A percentile compares a stretch with the other conserved stretches of the same genome.
Conservation (phyloP, 2,113 vertebrate genomes). For the Athene cunicularia region DNA sequence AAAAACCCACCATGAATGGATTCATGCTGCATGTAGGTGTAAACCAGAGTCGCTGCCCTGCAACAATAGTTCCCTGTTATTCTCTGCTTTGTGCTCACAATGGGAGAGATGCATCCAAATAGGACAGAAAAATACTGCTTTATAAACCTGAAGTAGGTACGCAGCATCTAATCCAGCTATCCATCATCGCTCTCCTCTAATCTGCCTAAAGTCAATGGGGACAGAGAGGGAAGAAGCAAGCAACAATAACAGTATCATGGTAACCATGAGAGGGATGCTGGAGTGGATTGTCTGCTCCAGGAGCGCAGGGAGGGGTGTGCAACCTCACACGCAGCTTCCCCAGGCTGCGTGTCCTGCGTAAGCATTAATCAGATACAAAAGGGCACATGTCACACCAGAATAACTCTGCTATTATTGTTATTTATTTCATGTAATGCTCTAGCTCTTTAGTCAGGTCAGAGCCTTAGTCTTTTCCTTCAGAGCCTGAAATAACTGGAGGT, state of each 20-base stretch:
- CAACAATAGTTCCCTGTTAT: not conserved
- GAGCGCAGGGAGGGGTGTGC: not conserved
- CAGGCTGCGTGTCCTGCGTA: not conserved
- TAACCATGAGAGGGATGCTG: not conserved
- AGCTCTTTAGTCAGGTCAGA: not conserved
- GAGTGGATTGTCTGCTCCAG: not conserved
- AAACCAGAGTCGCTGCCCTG: not conserved
- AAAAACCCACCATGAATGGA: not conserved
- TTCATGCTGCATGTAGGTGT: not conserved
- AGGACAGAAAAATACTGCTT: slow-evolving; percentile 20
- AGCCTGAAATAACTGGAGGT: not conserved
- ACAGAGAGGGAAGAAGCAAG: slow-evolving; percentile 1
- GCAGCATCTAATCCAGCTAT: slow-evolving; percentile 31
- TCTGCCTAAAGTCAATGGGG: slow-evolving; percentile 16
- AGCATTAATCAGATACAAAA: not conserved
- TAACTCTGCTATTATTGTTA: not conserved
- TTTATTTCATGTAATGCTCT: not conserved
- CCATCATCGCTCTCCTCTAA: slow-evolving; percentile 19
- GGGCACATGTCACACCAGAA: not conserved
- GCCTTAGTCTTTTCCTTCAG: not conserved
- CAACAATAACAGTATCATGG: slow-evolving; percentile 8
- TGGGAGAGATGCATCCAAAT: not conserved
- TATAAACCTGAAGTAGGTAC: not conserved
- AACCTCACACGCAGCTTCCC: not conserved
- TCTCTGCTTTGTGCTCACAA: not conserved